Percentiles rank a stretch among this genome's conserved stretches.
Conservation (phyloP, 2,797 vertebrate species). For the Sebastes vulpes region DNA sequence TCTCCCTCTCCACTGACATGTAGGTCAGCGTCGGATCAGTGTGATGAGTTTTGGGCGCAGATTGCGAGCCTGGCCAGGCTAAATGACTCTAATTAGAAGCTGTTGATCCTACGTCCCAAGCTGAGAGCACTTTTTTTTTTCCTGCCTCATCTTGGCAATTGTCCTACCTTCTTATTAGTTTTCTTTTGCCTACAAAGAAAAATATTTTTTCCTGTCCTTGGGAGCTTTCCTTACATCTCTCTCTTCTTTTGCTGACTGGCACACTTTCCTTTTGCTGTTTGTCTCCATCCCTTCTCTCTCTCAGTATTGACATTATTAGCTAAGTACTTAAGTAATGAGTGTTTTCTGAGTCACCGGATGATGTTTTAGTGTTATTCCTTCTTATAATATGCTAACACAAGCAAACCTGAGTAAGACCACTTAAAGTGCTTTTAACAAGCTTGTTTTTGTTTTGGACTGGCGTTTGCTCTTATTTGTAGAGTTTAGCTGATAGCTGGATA, state of each 20-base stretch:
- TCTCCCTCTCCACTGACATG: conserved; percentile 8
- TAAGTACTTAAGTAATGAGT: conserved; percentile 49
- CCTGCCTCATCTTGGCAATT: neutral
- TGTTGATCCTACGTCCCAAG: conserved; percentile 31
- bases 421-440: conserved; percentile 45
- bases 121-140: conserved; percentile 1
- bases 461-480: neutral
- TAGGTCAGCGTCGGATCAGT: conserved; percentile 23
- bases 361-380: conserved; percentile 31
- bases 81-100: conserved; percentile 42
- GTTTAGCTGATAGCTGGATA: conserved; percentile 13
- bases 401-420: conserved; percentile 33
- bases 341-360: conserved; percentile 36
- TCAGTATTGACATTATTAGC: conserved; percentile 35
- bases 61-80: conserved; percentile 12
- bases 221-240: neutral
- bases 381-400: conserved; percentile 25
- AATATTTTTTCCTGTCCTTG: neutral
- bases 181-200: neutral
- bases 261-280: neutral
- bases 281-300: neutral
- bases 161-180: neutral
- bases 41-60: conserved; percentile 34
- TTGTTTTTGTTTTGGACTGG: neutral
- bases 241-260: conserved; percentile 3